phyloP scores from a whole-genome alignment of 2,797 vertebrate genomes.

The Dromococcyx pavoninus region DNA sequence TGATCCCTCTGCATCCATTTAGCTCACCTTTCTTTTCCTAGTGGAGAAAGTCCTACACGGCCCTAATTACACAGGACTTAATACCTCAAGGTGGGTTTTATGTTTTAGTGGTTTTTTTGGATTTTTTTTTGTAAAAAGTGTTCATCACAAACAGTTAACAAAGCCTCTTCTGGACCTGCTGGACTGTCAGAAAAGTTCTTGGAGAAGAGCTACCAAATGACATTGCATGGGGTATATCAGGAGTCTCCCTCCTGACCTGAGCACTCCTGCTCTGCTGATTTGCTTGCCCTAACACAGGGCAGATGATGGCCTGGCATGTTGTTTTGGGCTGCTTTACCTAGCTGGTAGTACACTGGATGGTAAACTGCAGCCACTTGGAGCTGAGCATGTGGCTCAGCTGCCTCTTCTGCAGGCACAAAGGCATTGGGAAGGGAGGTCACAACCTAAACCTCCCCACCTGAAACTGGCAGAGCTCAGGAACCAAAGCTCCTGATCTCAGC shows the following conservation, averaged over 20 bases:
- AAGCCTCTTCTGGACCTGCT: background rate
- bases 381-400: background rate
- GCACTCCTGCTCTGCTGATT: background rate
- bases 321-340: background rate
- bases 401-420: background rate
- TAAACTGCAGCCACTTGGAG: background rate
- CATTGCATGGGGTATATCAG: background rate
- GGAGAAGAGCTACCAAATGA: background rate
- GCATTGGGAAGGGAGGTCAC: background rate
- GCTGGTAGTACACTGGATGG: background rate
- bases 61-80: background rate
- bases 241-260: background rate
- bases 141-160: background rate
- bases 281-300: rapidly evolving
- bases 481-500: background rate
- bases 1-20: background rate
- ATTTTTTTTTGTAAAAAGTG: background rate
- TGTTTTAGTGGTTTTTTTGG: no score
- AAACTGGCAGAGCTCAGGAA: background rate
- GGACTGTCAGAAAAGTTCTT: background rate
- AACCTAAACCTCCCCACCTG: background rate
- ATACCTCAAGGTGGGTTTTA: background rate
- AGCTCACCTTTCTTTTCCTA: background rate
- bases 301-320: rapidly evolving
- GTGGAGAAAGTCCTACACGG: background rate